phyloP scores from a whole-genome alignment of 2,113 vertebrate species.

The Arenaria interpres region DNA sequence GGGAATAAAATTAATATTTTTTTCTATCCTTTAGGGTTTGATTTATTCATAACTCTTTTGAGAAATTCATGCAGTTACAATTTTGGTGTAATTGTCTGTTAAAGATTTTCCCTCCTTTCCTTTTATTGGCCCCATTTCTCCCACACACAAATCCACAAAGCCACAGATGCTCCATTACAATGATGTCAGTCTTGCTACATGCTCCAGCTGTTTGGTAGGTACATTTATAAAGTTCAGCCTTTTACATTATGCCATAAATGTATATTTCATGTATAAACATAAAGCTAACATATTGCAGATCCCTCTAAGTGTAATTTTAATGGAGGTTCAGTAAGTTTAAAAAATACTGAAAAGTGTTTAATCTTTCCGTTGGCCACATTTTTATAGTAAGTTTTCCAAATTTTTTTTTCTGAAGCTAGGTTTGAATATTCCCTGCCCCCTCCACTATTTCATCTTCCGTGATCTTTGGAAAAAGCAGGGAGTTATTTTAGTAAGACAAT shows the following conservation, averaged over 20 bases:
- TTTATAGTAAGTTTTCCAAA: conserved; percentile 53
- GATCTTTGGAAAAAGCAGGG: conserved; percentile 65
- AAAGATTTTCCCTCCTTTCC: conserved; percentile 68
- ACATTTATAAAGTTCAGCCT: conserved; percentile 78
- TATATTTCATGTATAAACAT: conserved; percentile 71
- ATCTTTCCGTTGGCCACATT: conserved; percentile 74
- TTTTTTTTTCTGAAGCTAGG: neutral
- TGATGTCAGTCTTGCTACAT: conserved; percentile 75
- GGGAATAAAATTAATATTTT: conserved; percentile 22
- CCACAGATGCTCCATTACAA: conserved; percentile 65
- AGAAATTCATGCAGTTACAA: conserved; percentile 54
- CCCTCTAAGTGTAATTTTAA: conserved; percentile 77
- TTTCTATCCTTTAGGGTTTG: conserved; percentile 14
- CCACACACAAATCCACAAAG: conserved; percentile 72
- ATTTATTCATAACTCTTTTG: conserved; percentile 67
- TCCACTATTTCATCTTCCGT: conserved; percentile 38
- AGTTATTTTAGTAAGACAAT: conserved; percentile 72
- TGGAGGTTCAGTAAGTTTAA: conserved; percentile 77
- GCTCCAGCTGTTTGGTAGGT: conserved; percentile 78
- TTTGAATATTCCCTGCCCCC: conserved; percentile 32
- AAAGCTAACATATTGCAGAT: conserved; percentile 79
- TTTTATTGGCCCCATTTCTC: conserved; percentile 73
- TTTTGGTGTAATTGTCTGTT: conserved; percentile 52
- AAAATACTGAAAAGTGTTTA: conserved; percentile 76
- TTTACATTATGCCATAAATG: conserved; percentile 76